phyloP scores from a whole-genome alignment of 1,140 invertebrate genomes.

The Drosophila navojoa region DNA sequence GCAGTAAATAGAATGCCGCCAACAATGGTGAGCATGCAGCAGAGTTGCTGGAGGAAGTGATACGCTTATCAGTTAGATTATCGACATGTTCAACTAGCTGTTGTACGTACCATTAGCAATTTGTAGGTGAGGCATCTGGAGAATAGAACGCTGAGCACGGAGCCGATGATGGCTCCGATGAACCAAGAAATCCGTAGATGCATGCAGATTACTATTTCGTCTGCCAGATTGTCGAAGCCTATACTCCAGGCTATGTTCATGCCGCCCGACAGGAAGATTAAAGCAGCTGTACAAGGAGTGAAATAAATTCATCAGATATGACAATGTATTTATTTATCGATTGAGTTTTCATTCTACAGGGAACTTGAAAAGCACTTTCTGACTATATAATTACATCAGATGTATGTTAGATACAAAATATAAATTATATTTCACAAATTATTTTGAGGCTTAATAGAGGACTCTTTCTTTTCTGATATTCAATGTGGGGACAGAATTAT shows the following conservation, averaged over 20 bases:
- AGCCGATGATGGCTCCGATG: constrained; percentile 55
- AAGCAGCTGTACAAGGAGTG: constrained; percentile 34
- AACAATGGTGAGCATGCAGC: constrained; percentile 47
- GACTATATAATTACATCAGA: too few species aligned
- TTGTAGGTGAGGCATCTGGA: constrained; percentile 44
- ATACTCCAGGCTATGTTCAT: constrained; percentile 74
- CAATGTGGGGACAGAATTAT: too few species aligned
- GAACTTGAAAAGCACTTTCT: too few species aligned
- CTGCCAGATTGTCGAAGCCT: constrained; percentile 41
- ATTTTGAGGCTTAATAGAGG: too few species aligned
- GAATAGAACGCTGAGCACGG: constrained; percentile 29
- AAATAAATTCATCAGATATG: too few species aligned
- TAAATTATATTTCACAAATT: too few species aligned
- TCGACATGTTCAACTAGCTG: neutral
- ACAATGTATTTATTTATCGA: too few species aligned
- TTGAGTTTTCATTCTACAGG: too few species aligned
- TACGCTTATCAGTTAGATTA: neutral
- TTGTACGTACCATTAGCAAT: constrained; percentile 46
- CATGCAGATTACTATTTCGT: constrained; percentile 29
- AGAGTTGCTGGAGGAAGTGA: constrained; percentile 41
- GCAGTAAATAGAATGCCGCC: constrained; percentile 46
- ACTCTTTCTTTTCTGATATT: too few species aligned
- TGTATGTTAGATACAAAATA: too few species aligned
- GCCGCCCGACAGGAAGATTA: constrained; percentile 65
- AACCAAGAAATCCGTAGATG: constrained; percentile 65